Base-by-base conservation (phyloP, 2,797 vertebrate species). In the Thunnus albacares region DNA sequence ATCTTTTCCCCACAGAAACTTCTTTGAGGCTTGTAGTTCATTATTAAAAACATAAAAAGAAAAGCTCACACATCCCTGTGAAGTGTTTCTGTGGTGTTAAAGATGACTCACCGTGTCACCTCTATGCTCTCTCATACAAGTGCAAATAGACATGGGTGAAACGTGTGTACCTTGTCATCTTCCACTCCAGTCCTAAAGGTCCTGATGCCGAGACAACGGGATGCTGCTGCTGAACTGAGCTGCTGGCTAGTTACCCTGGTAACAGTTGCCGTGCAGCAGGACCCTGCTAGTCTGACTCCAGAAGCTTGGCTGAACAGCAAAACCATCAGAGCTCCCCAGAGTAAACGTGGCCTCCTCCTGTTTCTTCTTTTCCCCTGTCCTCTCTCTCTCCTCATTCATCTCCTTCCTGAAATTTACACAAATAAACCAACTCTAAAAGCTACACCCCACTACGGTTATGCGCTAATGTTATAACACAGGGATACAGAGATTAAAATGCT, bases 211-310 rank as follows among this genome's bases (percentile, higher is more conserved):
- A 84, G 93, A 90, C 89, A 84, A 90, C 81, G 53, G 91, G 93
- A 94, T 85, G 89, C 90, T 88, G 89, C 90, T 88, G 84, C 91
- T 80, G 93, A 93, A 86, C 89, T 63, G 59, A 56, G 71, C 85
- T 82, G 83, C 90, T 47, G 92, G 94, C 95, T 93, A 76, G 96
- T 97, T 97, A 94, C 96, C 94, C 84, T 94, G 95, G 96, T 97
- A 97, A 97, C 97, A 89, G 95, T 90, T 93, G 94, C 91, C 72
- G 90, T 92, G 92, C 93, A 93, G 93, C 93, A 72, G 80, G 93
- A 93, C 88, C 87, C 81, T 58, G 71, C 81, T 79, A 87, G 91
- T 92, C 80, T 91, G 92, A 90, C 93, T 92, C 90, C 94, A 88
- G 93, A 93, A 91, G 88, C 92, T 84, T 55, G 85, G 70, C 92